Conservation (phyloP, 2,113 vertebrate genomes). For the Perccottus glenii region DNA sequence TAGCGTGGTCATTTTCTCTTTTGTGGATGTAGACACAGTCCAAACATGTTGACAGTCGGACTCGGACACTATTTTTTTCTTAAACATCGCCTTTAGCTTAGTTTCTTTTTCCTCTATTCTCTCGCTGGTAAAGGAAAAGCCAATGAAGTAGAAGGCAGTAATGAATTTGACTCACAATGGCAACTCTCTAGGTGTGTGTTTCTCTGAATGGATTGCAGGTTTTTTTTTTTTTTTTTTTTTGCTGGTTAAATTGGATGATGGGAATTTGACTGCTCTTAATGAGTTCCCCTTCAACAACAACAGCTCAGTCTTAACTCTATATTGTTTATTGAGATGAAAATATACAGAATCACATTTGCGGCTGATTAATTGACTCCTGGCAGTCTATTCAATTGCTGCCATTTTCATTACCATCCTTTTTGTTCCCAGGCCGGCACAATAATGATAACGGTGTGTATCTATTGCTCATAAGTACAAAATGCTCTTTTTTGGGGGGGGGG, state of each 20-base stretch:
- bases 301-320: neutral
- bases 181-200: slow-evolving; percentile 2
- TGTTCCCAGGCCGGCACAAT: slow-evolving; percentile 11
- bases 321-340: slow-evolving; percentile 17
- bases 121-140: slow-evolving; percentile 6
- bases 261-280: slow-evolving; percentile 24
- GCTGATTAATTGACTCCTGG: slow-evolving; percentile 39
- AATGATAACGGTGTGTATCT: slow-evolving; percentile 26
- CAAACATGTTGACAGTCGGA: neutral
- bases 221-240: neutral
- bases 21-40: neutral
- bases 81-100: neutral
- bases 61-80: neutral
- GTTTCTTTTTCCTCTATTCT: neutral
- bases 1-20: neutral
- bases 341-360: slow-evolving; percentile 9
- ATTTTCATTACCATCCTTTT: slow-evolving; percentile 25
- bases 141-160: slow-evolving; percentile 31
- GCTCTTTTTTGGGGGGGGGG: slow-evolving; percentile 21
- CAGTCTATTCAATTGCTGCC: neutral
- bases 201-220: slow-evolving; percentile 31
- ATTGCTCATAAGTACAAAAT: slow-evolving; percentile 18
- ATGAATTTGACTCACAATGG: slow-evolving; percentile 24
- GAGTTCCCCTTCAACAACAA: slow-evolving; percentile 13
- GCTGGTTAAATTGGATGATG: slow-evolving; percentile 22